Percentiles rank a stretch among this genome's conserved stretches.
Evolutionary conservation across 2,888 invertebrate species (phyloP).

Genomic region (Steromphala cineraria): DNA sequence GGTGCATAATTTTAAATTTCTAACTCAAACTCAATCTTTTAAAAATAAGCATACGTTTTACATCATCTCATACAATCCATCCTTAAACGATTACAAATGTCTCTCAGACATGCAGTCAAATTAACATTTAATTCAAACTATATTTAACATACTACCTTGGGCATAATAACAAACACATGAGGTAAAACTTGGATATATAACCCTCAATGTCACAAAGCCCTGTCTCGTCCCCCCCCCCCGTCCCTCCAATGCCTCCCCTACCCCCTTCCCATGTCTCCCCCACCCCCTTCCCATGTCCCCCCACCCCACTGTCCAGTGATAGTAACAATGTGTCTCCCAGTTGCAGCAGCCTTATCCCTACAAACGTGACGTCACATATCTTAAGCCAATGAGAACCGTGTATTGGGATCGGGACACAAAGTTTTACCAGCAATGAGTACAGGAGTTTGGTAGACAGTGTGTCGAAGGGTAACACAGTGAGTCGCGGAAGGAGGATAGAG

Average conservation of each 20-base stretch:
- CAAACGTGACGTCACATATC: constrained; percentile 15
- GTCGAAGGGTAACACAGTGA: background rate
- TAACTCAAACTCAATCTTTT: too few relatives aligned
- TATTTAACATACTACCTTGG: too few relatives aligned
- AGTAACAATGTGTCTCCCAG: constrained; percentile 19
- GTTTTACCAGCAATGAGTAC: constrained; percentile 18
- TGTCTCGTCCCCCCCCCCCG: too few relatives aligned
- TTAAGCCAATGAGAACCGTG: background rate
- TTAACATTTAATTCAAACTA: too few relatives aligned
- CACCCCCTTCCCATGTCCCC: background rate
- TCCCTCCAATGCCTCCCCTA: background rate
- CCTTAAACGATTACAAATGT: too few relatives aligned
- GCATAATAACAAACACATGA: too few relatives aligned
- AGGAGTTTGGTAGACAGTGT: constrained; percentile 6
- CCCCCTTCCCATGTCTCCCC: background rate
- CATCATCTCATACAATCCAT: too few relatives aligned
- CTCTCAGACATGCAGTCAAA: too few relatives aligned
- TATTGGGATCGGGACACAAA: background rate
- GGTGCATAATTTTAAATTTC: too few relatives aligned
- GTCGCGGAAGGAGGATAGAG: background rate
- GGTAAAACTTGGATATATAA: background rate
- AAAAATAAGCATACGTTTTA: too few relatives aligned
- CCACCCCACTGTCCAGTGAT: background rate
- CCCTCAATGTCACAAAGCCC: background rate
- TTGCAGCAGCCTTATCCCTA: constrained; percentile 17